These are phyloP conservation scores for Phlogophora meticulosa DNA, from an alignment of 2,888 invertebrate species.

Conservation along the genomic window DNA sequence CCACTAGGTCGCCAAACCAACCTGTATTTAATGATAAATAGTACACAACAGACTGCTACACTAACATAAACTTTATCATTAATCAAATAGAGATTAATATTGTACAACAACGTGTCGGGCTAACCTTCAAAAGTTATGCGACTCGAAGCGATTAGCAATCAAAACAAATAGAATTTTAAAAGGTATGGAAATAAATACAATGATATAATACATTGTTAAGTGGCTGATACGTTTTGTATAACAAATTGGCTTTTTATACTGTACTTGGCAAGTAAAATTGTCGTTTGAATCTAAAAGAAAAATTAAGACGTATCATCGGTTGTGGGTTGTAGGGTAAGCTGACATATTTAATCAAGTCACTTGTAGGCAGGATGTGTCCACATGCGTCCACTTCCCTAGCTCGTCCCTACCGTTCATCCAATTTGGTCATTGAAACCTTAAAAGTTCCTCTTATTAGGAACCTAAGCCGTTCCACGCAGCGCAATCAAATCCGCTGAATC, in stretches of 20 bases:
- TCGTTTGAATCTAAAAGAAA: not conserved
- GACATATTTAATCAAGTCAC: conserved; percentile 30
- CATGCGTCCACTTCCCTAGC: conserved; percentile 35
- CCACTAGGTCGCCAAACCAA: conserved; percentile 79
- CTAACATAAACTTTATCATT: conserved; percentile 57
- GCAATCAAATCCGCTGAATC: conserved; percentile 26
- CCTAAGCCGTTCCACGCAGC: conserved; percentile 36
- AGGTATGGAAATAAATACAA: conserved; percentile 58
- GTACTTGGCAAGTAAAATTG: not conserved
- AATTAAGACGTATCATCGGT: not conserved
- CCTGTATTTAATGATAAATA: conserved; percentile 77
- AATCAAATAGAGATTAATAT: conserved; percentile 53
- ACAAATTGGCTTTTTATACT: conserved; percentile 20
- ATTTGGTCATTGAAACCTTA: conserved; percentile 54
- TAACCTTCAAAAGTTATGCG: conserved; percentile 76
- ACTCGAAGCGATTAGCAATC: conserved; percentile 69
- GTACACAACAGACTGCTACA: conserved; percentile 49
- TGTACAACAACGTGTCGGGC: conserved; percentile 40
- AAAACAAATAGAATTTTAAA: conserved; percentile 70
- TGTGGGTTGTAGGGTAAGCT: conserved; percentile 11
- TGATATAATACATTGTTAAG: conserved; percentile 58
- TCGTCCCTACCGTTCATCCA: conserved; percentile 50
- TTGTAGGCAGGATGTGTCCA: conserved; percentile 43
- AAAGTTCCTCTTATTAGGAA: conserved; percentile 49
- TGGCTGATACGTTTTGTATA: conserved; percentile 32